Conservation (phyloP, 2,888 invertebrate species). For the Catocala sponsa region DNA sequence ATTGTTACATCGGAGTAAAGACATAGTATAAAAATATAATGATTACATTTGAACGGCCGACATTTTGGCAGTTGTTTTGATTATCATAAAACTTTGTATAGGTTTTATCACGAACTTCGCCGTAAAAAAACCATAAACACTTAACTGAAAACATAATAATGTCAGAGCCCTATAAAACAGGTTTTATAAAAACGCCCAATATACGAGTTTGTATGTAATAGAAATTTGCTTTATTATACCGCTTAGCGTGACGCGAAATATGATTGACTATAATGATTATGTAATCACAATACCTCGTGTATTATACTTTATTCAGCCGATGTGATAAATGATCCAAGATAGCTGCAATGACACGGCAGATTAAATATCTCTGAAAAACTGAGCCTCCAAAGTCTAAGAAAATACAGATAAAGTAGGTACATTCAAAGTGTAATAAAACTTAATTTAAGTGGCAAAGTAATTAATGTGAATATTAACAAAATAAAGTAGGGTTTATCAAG, state of each 20-base stretch:
- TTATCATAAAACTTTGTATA: constrained; percentile 31
- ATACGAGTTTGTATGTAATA: not conserved
- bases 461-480: constrained; percentile 10
- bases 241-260: not conserved
- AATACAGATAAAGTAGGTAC: not conserved
- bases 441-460: constrained; percentile 5
- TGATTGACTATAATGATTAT: not conserved
- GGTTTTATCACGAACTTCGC: constrained; percentile 13
- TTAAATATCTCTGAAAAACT: constrained; percentile 1
- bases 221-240: not conserved
- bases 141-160: constrained; percentile 28
- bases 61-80: constrained; percentile 17
- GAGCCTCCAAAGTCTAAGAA: not conserved
- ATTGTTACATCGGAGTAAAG: too few relatives aligned
- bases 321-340: constrained; percentile 16
- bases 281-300: not conserved
- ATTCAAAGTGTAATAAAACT: constrained; percentile 9
- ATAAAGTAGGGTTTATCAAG: constrained; percentile 7
- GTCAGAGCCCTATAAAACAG: constrained; percentile 6
- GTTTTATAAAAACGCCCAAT: constrained; percentile 13
- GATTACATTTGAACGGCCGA: too few relatives aligned
- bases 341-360: constrained; percentile 22
- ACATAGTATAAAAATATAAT: too few relatives aligned
- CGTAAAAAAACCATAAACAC: constrained; percentile 21
- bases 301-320: constrained; percentile 20